phyloP scores from a whole-genome alignment of 2,113 vertebrate species.

The Aptenodytes patagonicus region DNA sequence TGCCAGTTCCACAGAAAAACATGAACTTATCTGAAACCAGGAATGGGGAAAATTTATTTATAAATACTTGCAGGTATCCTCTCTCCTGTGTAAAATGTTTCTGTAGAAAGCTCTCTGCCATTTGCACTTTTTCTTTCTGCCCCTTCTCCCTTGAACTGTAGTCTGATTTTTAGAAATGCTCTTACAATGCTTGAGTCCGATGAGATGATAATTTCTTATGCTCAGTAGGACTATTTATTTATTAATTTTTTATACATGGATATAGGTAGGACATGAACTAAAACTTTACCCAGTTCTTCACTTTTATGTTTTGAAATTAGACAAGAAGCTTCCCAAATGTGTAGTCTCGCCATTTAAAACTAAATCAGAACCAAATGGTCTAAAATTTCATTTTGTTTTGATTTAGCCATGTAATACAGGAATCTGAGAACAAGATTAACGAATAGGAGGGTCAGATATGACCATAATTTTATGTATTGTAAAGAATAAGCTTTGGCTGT shows the following conservation, averaged over 20 bases:
- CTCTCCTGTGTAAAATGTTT: not conserved
- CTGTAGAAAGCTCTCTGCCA: not conserved
- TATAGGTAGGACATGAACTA: not conserved
- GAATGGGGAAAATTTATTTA: not conserved
- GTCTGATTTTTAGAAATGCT: not conserved
- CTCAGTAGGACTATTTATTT: not conserved
- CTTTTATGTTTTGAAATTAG: not conserved
- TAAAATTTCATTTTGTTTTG: not conserved
- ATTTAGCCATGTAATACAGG: not conserved
- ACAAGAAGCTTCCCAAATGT: not conserved
- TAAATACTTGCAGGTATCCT: not conserved
- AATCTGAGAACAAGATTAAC: not conserved
- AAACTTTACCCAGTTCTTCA: not conserved
- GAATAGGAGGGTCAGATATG: not conserved
- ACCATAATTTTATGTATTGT: not conserved
- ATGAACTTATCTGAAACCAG: not conserved
- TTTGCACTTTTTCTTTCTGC: not conserved
- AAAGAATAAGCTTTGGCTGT: not conserved
- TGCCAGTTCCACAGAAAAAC: not conserved
- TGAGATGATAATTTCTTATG: not conserved
- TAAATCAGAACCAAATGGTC: not conserved
- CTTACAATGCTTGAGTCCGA: not conserved
- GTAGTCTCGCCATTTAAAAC: not conserved
- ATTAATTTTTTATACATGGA: not conserved
- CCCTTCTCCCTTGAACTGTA: not conserved